Percentiles rank a stretch among this genome's conserved stretches.
These are phyloP conservation scores for Sitta europaea DNA, from an alignment of 2,113 vertebrate species.

Conservation along the genomic window DNA sequence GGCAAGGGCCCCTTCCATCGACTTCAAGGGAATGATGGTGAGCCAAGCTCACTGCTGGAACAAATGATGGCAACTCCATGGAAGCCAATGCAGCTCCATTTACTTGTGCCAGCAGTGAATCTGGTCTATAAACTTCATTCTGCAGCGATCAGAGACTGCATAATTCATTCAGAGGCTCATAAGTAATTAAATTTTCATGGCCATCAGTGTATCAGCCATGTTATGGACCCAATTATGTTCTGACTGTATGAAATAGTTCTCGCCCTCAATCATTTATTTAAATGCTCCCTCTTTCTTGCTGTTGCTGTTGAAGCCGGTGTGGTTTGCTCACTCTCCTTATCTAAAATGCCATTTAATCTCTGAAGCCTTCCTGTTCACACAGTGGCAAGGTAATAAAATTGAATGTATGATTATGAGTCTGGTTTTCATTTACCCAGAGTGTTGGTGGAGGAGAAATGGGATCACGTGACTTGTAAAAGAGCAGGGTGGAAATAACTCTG, in stretches of 20 bases:
- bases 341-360: not conserved
- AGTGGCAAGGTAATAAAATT: constrained; percentile 13
- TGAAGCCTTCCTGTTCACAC: not conserved
- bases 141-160: not conserved
- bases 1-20: not conserved
- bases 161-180: not conserved
- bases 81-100: not conserved
- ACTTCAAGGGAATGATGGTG: not conserved
- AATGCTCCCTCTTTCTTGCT: not conserved
- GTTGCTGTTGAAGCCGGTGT: not conserved
- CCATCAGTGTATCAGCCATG: not conserved
- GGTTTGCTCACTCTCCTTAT: not conserved
- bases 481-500: not conserved
- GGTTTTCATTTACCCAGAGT: constrained; percentile 18
- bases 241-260: not conserved
- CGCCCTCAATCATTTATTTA: not conserved
- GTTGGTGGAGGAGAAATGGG: not conserved
- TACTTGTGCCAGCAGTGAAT: not conserved
- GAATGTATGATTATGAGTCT: not conserved
- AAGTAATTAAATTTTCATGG: constrained; percentile 47
- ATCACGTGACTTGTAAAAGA: not conserved
- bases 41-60: not conserved
- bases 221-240: not conserved
- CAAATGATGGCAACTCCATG: not conserved
- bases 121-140: not conserved